Base-by-base conservation (phyloP, 92 coral and sea anemone species). In the Parazoanthus atlanticus region DNA sequence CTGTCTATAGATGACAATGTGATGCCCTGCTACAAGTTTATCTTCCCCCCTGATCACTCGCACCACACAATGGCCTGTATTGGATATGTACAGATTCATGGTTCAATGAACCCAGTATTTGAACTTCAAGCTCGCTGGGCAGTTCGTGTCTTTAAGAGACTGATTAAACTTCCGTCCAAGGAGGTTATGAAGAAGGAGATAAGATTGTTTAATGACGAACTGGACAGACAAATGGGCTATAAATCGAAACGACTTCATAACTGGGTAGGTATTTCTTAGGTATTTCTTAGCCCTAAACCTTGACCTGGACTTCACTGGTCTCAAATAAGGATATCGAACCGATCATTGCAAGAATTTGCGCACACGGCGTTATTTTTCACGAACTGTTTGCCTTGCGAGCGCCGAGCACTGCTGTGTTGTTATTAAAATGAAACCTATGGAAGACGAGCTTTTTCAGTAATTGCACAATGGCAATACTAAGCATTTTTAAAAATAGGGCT, bases 101-200 rank as follows among this genome's bases (percentile, higher is more conserved):
- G 91, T 0, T 81, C 91, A 30, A 41, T 89, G 23, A 89, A 89
- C 73, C 91, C 91, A 8, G 72, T 83, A 2, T 82, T 86, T 61
- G 91, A 89, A 75, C 38, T 89, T 0, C 91, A 89, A 77, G 58
- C 84, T 28, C 78, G 91, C 19, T 76, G 80, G 79, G 91, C 91
- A 64, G 32, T 77, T 46, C 66, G 88, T 74, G 88, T 89, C 78
- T 83, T 89, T 76, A 76, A 30, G 13, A 34, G 56, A 46, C 69
- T 82, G n/a, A n/a, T 84, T 52, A 17, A 54, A 83, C 69, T 89
- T 25, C 88, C 88, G 7, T 26, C 52, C 10, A 13, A 64, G 46
- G 49, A 75, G 17, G 69, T 36, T 10, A 89, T 89, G 91, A 85
- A 71, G 41, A 69, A 84, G 43, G 67, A 30, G 11, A 89, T 89